phyloP scores from a whole-genome alignment of 1,140 invertebrate genomes.

The Eupristina koningsbergeri region DNA sequence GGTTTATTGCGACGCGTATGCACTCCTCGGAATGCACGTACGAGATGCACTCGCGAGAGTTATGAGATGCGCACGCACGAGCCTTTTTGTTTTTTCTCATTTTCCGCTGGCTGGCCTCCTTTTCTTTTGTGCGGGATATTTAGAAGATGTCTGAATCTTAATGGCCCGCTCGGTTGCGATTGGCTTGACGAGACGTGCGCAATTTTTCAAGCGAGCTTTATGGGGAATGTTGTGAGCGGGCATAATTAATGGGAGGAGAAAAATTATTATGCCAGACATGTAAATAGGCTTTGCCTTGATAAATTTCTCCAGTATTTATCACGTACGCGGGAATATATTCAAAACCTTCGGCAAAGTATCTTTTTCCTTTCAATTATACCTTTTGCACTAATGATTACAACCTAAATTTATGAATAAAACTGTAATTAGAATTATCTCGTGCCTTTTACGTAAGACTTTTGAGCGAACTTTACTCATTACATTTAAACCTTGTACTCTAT shows the following conservation, averaged over 20 bases:
- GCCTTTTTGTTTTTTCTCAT: neutral
- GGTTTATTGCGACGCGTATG: neutral
- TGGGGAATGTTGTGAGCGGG: neutral
- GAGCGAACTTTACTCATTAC: too few relatives aligned
- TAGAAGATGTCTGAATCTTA: neutral
- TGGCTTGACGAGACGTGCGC: neutral
- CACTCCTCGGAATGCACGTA: neutral
- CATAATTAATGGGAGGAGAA: constrained; percentile 21
- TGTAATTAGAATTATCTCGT: too few relatives aligned
- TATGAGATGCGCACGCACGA: neutral
- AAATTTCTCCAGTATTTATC: neutral
- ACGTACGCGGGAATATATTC: too few relatives aligned
- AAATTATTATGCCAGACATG: neutral
- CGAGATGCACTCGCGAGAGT: constrained; percentile 12
- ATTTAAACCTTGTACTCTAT: too few relatives aligned
- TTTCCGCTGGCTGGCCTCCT: neutral
- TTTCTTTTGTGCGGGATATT: neutral
- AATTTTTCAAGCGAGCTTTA: constrained; percentile 24
- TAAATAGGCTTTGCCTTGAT: neutral
- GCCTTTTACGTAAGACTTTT: too few relatives aligned
- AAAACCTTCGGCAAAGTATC: too few relatives aligned
- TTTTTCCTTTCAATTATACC: too few relatives aligned
- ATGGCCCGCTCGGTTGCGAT: neutral
- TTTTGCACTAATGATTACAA: too few relatives aligned
- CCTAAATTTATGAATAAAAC: too few relatives aligned